Percentiles rank a stretch among this genome's conserved stretches.
phyloP scores from a whole-genome alignment of 2,888 invertebrate genomes.

The Saturnia pavonia region DNA sequence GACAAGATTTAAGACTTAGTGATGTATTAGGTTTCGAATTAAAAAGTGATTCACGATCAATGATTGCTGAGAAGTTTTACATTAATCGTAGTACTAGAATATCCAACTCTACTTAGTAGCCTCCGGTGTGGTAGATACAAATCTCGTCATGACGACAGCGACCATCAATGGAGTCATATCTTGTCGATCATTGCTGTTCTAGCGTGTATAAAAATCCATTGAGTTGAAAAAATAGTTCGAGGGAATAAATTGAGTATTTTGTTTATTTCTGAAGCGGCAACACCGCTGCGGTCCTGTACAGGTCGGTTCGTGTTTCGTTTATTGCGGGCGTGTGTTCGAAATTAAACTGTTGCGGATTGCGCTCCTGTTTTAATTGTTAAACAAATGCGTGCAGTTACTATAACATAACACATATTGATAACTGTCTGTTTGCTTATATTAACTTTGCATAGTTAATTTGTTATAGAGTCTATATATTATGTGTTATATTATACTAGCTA shows the following conservation, averaged over 20 bases:
- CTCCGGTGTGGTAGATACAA: background rate
- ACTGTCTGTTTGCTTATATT: background rate
- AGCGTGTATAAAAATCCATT: background rate
- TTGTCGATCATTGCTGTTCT: background rate
- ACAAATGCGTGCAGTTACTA: slow-evolving; percentile 50
- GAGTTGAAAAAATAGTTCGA: background rate
- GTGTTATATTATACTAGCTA: too few relatives aligned
- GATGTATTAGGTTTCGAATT: background rate
- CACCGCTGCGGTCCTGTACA: slow-evolving; percentile 42
- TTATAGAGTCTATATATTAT: too few relatives aligned
- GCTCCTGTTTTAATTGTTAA: slow-evolving; percentile 74
- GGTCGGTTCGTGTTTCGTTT: slow-evolving; percentile 50
- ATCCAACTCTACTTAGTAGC: background rate
- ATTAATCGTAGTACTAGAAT: background rate
- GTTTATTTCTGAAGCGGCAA: slow-evolving; percentile 7
- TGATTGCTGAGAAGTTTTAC: background rate
- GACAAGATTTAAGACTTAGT: too few relatives aligned
- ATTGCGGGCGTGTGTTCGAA: slow-evolving; percentile 69
- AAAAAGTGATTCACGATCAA: background rate
- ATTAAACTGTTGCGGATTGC: slow-evolving; percentile 75
- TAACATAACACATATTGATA: slow-evolving; percentile 4
- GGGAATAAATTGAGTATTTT: background rate
- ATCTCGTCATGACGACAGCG: too few relatives aligned
- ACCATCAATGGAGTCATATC: background rate
- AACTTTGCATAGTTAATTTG: background rate